These are phyloP conservation scores for Actenoides lindsayi DNA, from an alignment of 2,113 vertebrate species.

Conservation along the genomic window DNA sequence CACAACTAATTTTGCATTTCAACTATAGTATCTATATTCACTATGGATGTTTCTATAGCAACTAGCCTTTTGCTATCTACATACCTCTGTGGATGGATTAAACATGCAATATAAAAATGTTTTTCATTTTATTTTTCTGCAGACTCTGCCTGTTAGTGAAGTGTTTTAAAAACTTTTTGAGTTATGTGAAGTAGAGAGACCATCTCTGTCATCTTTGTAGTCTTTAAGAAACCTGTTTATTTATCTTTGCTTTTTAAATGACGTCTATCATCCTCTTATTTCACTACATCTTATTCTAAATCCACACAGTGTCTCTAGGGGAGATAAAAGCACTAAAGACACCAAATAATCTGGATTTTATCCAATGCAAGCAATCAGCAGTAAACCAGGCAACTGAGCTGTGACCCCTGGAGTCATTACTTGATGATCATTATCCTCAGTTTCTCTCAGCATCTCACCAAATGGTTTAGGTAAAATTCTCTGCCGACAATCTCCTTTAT, in stretches of 20 bases:
- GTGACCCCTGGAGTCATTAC: not conserved
- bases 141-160: not conserved
- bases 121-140: not conserved
- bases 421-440: not conserved
- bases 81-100: not conserved
- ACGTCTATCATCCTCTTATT: not conserved
- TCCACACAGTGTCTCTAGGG: not conserved
- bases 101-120: not conserved
- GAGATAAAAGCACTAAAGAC: not conserved
- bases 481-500: not conserved
- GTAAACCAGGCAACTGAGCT: not conserved
- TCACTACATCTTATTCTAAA: not conserved
- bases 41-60: conserved; percentile 12
- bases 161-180: not conserved
- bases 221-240: not conserved
- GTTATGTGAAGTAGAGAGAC: not conserved
- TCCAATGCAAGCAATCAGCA: not conserved
- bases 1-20: conserved; percentile 22
- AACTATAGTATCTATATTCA: not conserved
- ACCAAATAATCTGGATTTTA: not conserved
- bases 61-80: not conserved
- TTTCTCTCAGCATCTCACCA: not conserved
- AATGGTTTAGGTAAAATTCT: not conserved
- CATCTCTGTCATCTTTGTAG: not conserved
- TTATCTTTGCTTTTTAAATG: not conserved